Percentiles rank a stretch among this genome's conserved stretches.
Conservation (phyloP, 2,888 invertebrate genomes). For the Hyposoter dolosus region DNA sequence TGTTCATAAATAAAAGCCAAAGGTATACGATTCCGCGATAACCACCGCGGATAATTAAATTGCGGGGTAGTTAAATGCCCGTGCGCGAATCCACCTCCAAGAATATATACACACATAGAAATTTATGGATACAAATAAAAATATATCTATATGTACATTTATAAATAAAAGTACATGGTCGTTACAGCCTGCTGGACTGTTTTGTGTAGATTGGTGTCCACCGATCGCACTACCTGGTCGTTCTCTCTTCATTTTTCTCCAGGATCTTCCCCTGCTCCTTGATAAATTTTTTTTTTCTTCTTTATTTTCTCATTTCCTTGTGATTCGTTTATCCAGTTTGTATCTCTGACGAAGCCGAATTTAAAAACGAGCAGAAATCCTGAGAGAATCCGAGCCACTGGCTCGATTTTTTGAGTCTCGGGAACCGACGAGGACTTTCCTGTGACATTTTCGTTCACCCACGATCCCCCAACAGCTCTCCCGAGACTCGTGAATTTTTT, state of each 20-base stretch:
- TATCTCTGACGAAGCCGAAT: slow-evolving; percentile 62
- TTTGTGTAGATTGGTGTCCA: slow-evolving; percentile 17
- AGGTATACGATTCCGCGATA: slow-evolving; percentile 80
- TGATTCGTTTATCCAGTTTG: slow-evolving; percentile 56
- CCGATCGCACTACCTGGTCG: slow-evolving; percentile 15
- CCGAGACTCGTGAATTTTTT: no score
- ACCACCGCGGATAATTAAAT: slow-evolving; percentile 78
- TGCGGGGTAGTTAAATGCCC: slow-evolving; percentile 77
- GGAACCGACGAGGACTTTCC: slow-evolving; percentile 5
- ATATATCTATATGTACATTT: slow-evolving; percentile 51
- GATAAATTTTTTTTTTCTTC: slow-evolving; percentile 40
- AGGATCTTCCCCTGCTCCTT: slow-evolving; percentile 24
- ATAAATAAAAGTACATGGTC: slow-evolving; percentile 27
- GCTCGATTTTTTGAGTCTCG: slow-evolving; percentile 5
- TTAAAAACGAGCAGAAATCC: slow-evolving; percentile 46
- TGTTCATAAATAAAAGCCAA: slow-evolving; percentile 81
- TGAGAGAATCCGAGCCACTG: slow-evolving; percentile 14
- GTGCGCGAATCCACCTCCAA: slow-evolving; percentile 74
- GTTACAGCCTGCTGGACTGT: slow-evolving; percentile 31
- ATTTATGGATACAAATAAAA: slow-evolving; percentile 61
- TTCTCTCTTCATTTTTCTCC: slow-evolving; percentile 47
- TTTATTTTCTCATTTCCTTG: slow-evolving; percentile 17
- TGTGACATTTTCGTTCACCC: no score
- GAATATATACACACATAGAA: slow-evolving; percentile 71
- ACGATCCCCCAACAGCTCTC: no score